Base-by-base conservation (phyloP, 2,113 vertebrate species). In the Antigone vipio region DNA sequence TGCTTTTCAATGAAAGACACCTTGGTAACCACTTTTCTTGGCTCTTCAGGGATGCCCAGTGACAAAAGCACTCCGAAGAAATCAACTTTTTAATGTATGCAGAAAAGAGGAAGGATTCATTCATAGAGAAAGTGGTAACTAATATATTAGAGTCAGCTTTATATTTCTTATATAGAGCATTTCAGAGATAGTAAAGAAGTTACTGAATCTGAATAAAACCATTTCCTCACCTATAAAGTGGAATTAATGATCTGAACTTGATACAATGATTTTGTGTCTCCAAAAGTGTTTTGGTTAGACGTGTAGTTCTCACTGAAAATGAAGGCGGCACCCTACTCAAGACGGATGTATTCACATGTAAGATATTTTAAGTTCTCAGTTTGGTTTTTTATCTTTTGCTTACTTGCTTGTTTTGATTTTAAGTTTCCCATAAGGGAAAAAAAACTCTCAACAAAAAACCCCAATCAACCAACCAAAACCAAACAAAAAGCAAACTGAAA, bases 81-180 rank as follows among this genome's bases (percentile, higher is more conserved):
- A 49, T 4, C 52, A 40, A 40, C 0, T 0, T 58, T 38, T 67
- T 34, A 49, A 77, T 5, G 2, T 9, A 42, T 5, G 11, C 24
- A 71, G 38, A 53, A 91, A 86, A 53, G 11, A 80, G 12, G 29
- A 53, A 80, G 16, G 9, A 68, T 68, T 42, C 5, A 34, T 89
- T 68, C 52, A 18, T 8, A 63, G 3, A 26, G 38, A 34, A 81
- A 40, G 19, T 62, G 7, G 5, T 66, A 86, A 60, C 12, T 77
- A 66, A 66, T 11, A 53, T 16, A 40, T 38, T 5, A 80, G 16
- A 58, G 69, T 88, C 27, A 63, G 11, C 18, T 89, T 91, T 84
- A 89, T 77, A n/a, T 5, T 56, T 68, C 52, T 76, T 59, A 47
- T 16, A 67, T 6, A 58, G 58, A 83, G 4, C 5, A 47, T 59